Base-by-base conservation (phyloP, 1,140 invertebrate species). In the Hydropsyche tenuis region DNA sequence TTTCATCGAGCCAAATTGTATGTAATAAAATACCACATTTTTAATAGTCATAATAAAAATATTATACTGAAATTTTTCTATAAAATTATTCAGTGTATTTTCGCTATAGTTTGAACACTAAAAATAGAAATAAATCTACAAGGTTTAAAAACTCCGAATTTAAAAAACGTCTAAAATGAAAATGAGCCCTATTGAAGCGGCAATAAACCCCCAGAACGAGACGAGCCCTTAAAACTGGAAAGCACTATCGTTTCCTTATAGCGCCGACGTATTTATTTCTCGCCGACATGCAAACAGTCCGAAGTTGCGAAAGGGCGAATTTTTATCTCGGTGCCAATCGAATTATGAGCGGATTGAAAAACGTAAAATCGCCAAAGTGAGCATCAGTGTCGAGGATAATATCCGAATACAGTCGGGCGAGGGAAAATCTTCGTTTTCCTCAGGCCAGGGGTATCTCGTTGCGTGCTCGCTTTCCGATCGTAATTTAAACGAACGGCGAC, bases 401-500 rank as follows among this genome's bases (percentile, higher is more conserved):
- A 53, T 53, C 48, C 48, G 48, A 53, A 53, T 53, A 53, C 18
- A 14, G 48, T 20, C 16, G 14, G 7, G 20, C 18, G 48, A 20
- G 20, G 16, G 16, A 53, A 53, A 53, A 7, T 16, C 48, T 53
- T 18, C 48, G 7, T n/a, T 53, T 53, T 20, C 48, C n/a, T n/a
- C n/a, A n/a, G n/a, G n/a, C n/a, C n/a, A n/a, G 48, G n/a, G 18
- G 48, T 53, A 60, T 60, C 56, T 60, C 22, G 18, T 60, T 20
- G 56, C 56, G 56, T 60, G 56, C 23, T 9, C 30, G 56, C 56
- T 60, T 25, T 60, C 23, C 56, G 56, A 60, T 60, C 56, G 56
- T 60, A 60, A 60, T 60, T 60, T 60, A 60, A 18, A 20, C 56
- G 56, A 60, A 60, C 56, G 56, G 23, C 22, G 56, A 1, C 20